phyloP scores from a whole-genome alignment of 2,797 vertebrate species.

The Cryptoblepharus egeriae region DNA sequence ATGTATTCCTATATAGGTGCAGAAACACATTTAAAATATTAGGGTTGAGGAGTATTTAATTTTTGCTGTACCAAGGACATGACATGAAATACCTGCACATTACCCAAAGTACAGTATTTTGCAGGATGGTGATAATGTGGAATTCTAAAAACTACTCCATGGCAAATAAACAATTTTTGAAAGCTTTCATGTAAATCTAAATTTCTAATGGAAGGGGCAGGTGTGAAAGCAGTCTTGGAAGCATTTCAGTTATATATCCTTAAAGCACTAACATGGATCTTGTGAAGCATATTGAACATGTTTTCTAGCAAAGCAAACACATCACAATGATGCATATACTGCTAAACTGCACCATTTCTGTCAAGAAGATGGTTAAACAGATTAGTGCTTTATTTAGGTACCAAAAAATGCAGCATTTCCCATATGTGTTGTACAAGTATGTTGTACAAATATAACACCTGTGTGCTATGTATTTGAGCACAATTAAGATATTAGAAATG shows the following conservation, averaged over 20 bases:
- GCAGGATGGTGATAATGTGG: not conserved
- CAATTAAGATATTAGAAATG: constrained; percentile 20
- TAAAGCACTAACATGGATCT: not conserved
- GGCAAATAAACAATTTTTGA: not conserved
- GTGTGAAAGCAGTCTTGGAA: fast-evolving
- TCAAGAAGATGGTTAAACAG: not conserved
- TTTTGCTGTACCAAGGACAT: not conserved
- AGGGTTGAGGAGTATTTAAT: not conserved
- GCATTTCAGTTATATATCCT: not conserved
- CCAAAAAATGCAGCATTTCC: not conserved
- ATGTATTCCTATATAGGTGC: not conserved
- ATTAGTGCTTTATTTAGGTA: not conserved
- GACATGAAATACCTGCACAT: not conserved
- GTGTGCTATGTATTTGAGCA: not conserved
- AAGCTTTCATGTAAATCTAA: not conserved
- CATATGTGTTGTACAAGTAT: not conserved
- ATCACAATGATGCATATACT: not conserved
- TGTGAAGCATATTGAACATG: not conserved
- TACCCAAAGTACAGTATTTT: not conserved
- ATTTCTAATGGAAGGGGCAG: not conserved
- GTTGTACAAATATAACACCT: not conserved
- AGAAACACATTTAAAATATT: not conserved
- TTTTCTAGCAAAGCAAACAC: not conserved
- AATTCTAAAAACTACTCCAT: not conserved
- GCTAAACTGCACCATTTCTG: not conserved